A percentile compares a stretch with the other conserved stretches of the same genome.
Conservation (phyloP, 1,140 invertebrate species). For the Cryptotermes secundus region DNA sequence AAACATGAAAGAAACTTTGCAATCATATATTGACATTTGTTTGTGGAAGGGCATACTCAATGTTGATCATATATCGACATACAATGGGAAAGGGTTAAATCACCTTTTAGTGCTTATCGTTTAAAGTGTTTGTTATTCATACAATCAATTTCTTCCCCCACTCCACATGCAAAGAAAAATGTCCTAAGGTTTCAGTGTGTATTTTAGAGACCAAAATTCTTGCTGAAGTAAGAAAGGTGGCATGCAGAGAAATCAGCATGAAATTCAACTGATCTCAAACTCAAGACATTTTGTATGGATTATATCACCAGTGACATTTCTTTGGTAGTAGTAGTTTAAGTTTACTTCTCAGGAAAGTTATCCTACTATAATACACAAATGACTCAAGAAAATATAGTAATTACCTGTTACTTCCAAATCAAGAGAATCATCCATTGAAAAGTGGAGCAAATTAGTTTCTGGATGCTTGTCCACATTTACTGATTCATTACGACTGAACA, state of each 20-base stretch:
- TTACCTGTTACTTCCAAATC: not conserved
- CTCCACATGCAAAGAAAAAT: too few relatives aligned
- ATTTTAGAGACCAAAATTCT: not conserved
- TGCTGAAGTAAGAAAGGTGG: too few relatives aligned
- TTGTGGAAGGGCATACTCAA: too few relatives aligned
- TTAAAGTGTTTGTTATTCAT: too few relatives aligned
- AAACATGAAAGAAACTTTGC: too few relatives aligned
- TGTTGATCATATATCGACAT: too few relatives aligned
- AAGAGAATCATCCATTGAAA: not conserved
- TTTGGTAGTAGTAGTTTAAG: not conserved
- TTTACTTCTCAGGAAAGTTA: too few relatives aligned
- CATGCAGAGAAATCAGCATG: too few relatives aligned
- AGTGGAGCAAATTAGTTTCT: not conserved
- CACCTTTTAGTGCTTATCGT: too few relatives aligned
- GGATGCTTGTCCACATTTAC: not conserved
- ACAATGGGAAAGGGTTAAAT: too few relatives aligned
- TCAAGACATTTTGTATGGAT: not conserved
- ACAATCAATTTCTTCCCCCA: too few relatives aligned
- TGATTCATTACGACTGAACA: not conserved
- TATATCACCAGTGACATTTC: not conserved
- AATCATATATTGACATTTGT: too few relatives aligned
- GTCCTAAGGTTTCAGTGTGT: not conserved
- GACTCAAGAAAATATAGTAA: not conserved
- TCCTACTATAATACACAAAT: not conserved
- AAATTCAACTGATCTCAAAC: not conserved